Conservation (phyloP, 1,140 invertebrate species). For the Cheumatopsyche charites region DNA sequence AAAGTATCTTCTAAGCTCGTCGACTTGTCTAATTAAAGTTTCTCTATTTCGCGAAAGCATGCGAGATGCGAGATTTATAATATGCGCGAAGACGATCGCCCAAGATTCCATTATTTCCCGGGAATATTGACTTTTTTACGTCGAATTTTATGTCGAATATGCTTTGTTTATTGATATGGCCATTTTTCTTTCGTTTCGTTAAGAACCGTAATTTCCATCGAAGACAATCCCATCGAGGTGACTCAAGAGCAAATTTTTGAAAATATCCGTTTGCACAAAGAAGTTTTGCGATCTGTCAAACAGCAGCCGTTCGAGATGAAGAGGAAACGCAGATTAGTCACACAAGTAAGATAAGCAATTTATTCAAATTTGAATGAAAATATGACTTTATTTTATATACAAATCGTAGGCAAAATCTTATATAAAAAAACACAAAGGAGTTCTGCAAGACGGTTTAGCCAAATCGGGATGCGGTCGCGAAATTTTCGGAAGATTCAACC, state of each 20-base stretch:
- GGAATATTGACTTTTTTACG: background rate
- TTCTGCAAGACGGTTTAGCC: slow-evolving; percentile 87
- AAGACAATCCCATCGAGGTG: slow-evolving; percentile 66
- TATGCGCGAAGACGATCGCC: too few species aligned
- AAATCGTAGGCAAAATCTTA: slow-evolving; percentile 76
- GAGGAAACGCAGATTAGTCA: slow-evolving; percentile 83
- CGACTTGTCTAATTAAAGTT: slow-evolving; percentile 22
- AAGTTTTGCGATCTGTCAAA: slow-evolving; percentile 86
- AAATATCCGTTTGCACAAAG: slow-evolving; percentile 91
- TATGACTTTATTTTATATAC: slow-evolving; percentile 21
- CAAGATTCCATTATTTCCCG: too few species aligned
- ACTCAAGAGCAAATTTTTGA: slow-evolving; percentile 88
- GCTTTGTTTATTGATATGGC: background rate
- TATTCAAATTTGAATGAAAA: slow-evolving; percentile 6
- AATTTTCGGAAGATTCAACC: slow-evolving; percentile 80
- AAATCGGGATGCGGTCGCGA: slow-evolving; percentile 84
- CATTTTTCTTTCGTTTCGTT: slow-evolving; percentile 29
- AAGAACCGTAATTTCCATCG: slow-evolving; percentile 77
- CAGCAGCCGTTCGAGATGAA: slow-evolving; percentile 88
- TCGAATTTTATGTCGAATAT: background rate
- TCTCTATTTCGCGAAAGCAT: slow-evolving; percentile 20
- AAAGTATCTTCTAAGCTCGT: background rate
- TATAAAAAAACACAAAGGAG: slow-evolving; percentile 87
- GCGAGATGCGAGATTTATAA: background rate
- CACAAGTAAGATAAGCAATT: slow-evolving; percentile 61